Evolutionary conservation across 2,888 invertebrate species (phyloP).

Genomic region (Microctonus hyperodae): DNA sequence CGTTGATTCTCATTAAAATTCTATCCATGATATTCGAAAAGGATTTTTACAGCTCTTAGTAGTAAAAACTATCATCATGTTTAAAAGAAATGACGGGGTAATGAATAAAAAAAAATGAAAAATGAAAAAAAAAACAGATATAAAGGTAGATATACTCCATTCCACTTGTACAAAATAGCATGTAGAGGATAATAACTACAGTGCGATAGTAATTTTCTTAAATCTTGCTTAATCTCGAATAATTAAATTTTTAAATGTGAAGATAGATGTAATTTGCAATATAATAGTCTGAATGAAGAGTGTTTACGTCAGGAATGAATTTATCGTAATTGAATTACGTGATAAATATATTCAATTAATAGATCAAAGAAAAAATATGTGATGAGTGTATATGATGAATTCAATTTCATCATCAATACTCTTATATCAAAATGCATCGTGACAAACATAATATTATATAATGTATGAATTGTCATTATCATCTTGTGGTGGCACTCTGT

Average conservation of each 20-base stretch:
- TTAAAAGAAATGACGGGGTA: constrained; percentile 1
- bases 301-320: background rate
- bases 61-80: background rate
- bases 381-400: background rate
- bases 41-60: constrained; percentile 15
- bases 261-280: constrained; percentile 21
- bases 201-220: constrained; percentile 35
- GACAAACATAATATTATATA: background rate
- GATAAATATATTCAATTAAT: background rate
- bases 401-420: background rate
- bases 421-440: background rate
- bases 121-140: background rate
- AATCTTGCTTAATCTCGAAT: constrained; percentile 38
- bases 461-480: background rate
- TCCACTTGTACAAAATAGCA: constrained; percentile 34
- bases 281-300: constrained; percentile 3
- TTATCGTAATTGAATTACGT: background rate
- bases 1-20: constrained; percentile 10
- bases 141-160: constrained; percentile 16
- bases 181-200: constrained; percentile 22
- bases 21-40: background rate
- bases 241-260: constrained; percentile 26
- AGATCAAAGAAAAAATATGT: background rate
- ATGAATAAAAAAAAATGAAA: background rate
- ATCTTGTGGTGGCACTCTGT: constrained; percentile 3